Percentiles rank a stretch among this genome's conserved stretches.
Evolutionary conservation across 2,113 vertebrate species (phyloP).

Genomic region (Corythoichthys intestinalis): DNA sequence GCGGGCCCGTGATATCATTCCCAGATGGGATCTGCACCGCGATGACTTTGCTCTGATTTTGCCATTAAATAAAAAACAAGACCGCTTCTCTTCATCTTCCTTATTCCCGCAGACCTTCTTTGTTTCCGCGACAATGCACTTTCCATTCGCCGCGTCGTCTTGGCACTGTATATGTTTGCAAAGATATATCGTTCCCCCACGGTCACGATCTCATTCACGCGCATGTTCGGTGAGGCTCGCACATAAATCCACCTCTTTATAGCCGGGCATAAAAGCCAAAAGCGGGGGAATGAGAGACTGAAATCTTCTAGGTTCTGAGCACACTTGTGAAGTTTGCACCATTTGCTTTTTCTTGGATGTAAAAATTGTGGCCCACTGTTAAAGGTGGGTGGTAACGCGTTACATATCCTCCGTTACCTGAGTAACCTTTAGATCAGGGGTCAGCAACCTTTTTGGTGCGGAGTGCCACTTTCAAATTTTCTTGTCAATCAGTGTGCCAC

Average conservation of each 20-base stretch:
- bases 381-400: background rate
- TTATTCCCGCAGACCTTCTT: constrained; percentile 31
- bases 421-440: too few species aligned
- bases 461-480: too few species aligned
- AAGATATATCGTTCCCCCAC: constrained; percentile 63
- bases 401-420: background rate
- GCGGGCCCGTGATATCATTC: constrained; percentile 63
- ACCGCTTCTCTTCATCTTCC: constrained; percentile 40
- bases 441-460: too few species aligned
- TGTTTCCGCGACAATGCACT: constrained; percentile 18
- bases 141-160: constrained; percentile 15
- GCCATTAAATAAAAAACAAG: constrained; percentile 58
- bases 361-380: background rate
- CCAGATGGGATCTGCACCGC: constrained; percentile 62
- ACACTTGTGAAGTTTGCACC: constrained; percentile 53
- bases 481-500: too few species aligned
- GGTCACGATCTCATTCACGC: constrained; percentile 67
- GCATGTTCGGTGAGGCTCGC: constrained; percentile 69
- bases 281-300: constrained; percentile 53
- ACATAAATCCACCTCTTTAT: constrained; percentile 75
- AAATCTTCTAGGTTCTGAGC: constrained; percentile 65
- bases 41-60: constrained; percentile 62
- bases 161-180: constrained; percentile 55
- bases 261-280: constrained; percentile 68
- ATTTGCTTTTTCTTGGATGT: constrained; percentile 43